Base-by-base conservation (phyloP, 2,797 vertebrate species). In the Gouania willdenowi region DNA sequence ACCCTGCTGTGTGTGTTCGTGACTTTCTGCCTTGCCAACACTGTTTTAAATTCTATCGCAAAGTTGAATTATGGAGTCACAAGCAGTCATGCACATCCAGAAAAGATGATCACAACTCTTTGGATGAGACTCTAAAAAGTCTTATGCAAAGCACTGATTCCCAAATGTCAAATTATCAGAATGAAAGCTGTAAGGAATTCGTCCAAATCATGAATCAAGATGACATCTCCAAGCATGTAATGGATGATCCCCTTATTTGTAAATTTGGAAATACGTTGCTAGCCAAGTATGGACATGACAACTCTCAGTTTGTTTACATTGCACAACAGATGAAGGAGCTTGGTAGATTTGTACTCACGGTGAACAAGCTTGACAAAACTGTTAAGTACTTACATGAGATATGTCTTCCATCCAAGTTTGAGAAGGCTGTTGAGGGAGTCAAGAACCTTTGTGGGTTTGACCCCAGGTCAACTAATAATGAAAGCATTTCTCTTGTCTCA, bases 281-380 rank as follows among this genome's bases (percentile, higher is more conserved):
- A 10, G 71, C 26, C 0, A 83, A 84, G 41, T 83, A 84, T 39
- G 54, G 73, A 15, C 59, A 85, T 13, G 79, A 84, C 46, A 83
- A 84, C 54, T 86, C 82, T 37, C 83, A 87, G 57, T 86, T 79
- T 75, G 71, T 78, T 16, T 84, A 84, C 33, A 82, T 87, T 46
- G 84, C 73, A 33, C 83, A 84, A 39, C 85, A 84, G 35, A 84
- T 87, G 84, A 77, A 85, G 41, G 82, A 87, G 32, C 59, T 87
- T 5, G 85, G 81, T 15, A 45, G 85, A 41, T 85, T 86, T 59
- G 61, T 87, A 17, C 47, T 86, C 0, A 80, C 81, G 33, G 75
- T 82, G 3, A 81, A 69, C 34, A 75, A 83, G 40, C 57, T 87
- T 13, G 85, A 87, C 41, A 37, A 20, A 8, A 71, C 44, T 7